A percentile compares a stretch with the other conserved stretches of the same genome.
Evolutionary conservation across 2,113 vertebrate genomes (phyloP).

Genomic region (Mohoua ochrocephala): DNA sequence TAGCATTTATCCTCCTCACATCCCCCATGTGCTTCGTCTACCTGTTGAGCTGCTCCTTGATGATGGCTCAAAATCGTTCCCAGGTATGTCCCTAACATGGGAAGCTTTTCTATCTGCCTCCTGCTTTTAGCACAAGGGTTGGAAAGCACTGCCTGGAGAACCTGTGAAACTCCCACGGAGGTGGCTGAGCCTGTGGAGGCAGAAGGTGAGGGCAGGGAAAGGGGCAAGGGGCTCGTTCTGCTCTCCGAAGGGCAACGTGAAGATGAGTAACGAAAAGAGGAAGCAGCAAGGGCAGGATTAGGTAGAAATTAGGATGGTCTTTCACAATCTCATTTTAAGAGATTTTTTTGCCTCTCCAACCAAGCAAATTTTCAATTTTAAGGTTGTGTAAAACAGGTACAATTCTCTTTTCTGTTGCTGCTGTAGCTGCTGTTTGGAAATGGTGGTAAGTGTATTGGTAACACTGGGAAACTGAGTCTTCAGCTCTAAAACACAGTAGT

Average conservation of each 20-base stretch:
- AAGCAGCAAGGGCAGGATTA: background rate
- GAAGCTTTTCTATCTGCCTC: background rate
- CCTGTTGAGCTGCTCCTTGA: background rate
- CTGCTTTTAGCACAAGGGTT: background rate
- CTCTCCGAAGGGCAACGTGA: accelerated
- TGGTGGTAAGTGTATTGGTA: background rate
- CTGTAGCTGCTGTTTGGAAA: background rate
- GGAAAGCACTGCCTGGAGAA: background rate
- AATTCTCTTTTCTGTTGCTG: background rate
- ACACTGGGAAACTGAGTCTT: background rate
- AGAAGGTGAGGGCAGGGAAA: background rate
- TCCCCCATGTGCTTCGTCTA: background rate
- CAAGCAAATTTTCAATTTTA: background rate
- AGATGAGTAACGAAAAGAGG: background rate
- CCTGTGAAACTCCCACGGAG: background rate
- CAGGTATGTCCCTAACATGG: accelerated
- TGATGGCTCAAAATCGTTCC: background rate
- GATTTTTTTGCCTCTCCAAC: background rate
- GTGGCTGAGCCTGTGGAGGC: background rate
- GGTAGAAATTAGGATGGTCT: background rate
- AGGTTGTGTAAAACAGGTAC: background rate
- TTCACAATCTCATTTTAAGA: background rate
- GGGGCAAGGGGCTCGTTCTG: background rate
- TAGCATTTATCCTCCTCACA: background rate
- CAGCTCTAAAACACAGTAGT: background rate